Conservation (phyloP, 2,888 invertebrate species). For the Gibbula magus region DNA sequence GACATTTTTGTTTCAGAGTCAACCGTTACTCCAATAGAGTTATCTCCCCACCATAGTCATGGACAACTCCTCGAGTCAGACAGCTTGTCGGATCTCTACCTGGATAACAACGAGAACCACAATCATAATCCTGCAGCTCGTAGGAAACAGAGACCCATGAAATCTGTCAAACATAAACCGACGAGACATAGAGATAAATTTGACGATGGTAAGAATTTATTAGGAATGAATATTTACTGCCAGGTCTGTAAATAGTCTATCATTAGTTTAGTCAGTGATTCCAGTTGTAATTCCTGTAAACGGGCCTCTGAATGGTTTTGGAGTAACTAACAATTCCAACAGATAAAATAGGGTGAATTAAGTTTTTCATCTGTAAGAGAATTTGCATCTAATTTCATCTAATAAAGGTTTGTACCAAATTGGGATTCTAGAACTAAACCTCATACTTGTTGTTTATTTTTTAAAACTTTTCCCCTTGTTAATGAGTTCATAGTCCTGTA, state of each 20-base stretch:
- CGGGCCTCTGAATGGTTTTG: too few species aligned
- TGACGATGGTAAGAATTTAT: background rate
- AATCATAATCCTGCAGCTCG: conserved; percentile 13
- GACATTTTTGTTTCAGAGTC: conserved; percentile 43
- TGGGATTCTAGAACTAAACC: too few species aligned
- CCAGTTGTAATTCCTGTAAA: too few species aligned
- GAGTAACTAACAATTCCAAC: too few species aligned
- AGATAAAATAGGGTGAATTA: too few species aligned
- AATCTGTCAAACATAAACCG: conserved; percentile 17
- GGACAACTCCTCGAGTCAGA: conserved; percentile 58
- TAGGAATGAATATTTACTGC: background rate
- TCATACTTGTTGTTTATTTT: too few species aligned
- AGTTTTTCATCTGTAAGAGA: too few species aligned
- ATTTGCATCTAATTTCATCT: too few species aligned
- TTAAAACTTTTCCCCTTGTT: too few species aligned
- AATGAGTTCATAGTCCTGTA: too few species aligned
- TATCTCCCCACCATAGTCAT: conserved; percentile 45
- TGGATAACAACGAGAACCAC: conserved; percentile 34
- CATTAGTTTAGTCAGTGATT: too few species aligned
- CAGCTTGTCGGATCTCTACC: conserved; percentile 52
- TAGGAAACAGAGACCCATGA: conserved; percentile 1
- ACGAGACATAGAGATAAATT: background rate
- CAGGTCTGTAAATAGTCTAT: background rate
- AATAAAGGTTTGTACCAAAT: too few species aligned
- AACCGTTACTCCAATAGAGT: conserved; percentile 56